phyloP scores from a whole-genome alignment of 2,797 vertebrate genomes.

The Sebastes melanostomus region DNA sequence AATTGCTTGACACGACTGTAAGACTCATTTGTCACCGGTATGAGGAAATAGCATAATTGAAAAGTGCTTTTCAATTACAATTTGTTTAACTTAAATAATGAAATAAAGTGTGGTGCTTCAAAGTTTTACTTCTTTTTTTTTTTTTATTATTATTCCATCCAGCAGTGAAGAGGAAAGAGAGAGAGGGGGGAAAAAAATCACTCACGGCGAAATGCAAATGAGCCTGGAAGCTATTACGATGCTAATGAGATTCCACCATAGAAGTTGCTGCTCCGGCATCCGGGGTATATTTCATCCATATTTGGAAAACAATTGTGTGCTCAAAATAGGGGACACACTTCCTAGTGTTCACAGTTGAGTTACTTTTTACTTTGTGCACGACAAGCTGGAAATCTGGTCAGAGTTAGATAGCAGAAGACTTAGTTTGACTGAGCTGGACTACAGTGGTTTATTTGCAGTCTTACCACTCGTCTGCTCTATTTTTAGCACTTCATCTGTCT shows the following conservation, averaged over 20 bases:
- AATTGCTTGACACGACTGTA: conserved; percentile 74
- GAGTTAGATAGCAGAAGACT: background rate
- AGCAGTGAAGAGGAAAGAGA: conserved; percentile 62
- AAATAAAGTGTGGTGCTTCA: conserved; percentile 81
- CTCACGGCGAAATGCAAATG: conserved; percentile 88
- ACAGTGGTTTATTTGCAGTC: conserved; percentile 13
- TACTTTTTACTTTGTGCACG: conserved; percentile 39
- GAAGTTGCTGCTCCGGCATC: conserved; percentile 82
- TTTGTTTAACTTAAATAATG: conserved; percentile 84
- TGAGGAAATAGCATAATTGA: conserved; percentile 77
- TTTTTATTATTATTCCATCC: conserved; percentile 71
- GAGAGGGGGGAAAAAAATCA: conserved; percentile 71
- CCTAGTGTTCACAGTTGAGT: conserved; percentile 49
- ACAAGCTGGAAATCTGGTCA: conserved; percentile 15
- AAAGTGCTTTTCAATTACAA: conserved; percentile 85
- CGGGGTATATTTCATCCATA: conserved; percentile 85
- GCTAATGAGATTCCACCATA: conserved; percentile 88
- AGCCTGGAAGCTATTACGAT: conserved; percentile 88
- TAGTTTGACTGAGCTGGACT: background rate
- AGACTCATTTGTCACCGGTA: conserved; percentile 76
- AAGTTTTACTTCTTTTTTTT: conserved; percentile 75
- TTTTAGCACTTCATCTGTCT: conserved; percentile 44
- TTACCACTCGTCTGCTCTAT: conserved; percentile 38
- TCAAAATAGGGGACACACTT: conserved; percentile 64
- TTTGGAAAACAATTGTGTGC: conserved; percentile 84